Evolutionary conservation across 2,888 invertebrate genomes (phyloP), one percentile per base, ranked within the genome.

Genomic region (Apotomis capreana): DNA sequence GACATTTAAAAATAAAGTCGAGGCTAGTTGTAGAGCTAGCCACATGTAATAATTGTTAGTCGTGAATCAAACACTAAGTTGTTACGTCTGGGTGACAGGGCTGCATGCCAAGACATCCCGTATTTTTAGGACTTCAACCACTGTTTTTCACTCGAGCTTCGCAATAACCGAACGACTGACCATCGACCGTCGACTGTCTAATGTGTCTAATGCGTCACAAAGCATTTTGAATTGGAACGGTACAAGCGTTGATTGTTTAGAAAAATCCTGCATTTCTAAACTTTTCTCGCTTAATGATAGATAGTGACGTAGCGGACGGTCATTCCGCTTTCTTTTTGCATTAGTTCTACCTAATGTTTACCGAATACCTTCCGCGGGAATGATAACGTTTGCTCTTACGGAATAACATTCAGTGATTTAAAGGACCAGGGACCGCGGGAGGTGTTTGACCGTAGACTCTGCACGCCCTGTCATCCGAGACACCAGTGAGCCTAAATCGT

Each of bases 401-500:
- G 54, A 65, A 70, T 65, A 26, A 70, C 6, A 65, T 65, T 37
- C 60, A 49, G 37, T 51, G 54, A 59, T 65, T 60, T 44, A 54
- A 52, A 46, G 15, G 62, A 40, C 57, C 46, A 54, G 10, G 12
- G 52, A 49, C n/a, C 54, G 65, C 54, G 70, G 65, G 15, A 60
- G 65, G 60, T 59, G 13, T 60, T 65, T 3, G 65, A 54, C 40
- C 62, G 75, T 78, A 69, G 84, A 84, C 86, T 13, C 62, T 4
- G 87, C 86, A 77, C 84, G 86, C 87, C 87, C 83, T 89, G 90
- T 87, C 82, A 79, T 87, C 89, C 87, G 86, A 85, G 88, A 88
- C 78, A 79, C 85, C 84, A 84, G 83, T 84, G 88, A 92, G 92
- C 92, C 92, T 93, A 92, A 92, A 84, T 86, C 83, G 83, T 87